Conservation (phyloP, 2,113 vertebrate genomes). For the Notiomystis cincta region DNA sequence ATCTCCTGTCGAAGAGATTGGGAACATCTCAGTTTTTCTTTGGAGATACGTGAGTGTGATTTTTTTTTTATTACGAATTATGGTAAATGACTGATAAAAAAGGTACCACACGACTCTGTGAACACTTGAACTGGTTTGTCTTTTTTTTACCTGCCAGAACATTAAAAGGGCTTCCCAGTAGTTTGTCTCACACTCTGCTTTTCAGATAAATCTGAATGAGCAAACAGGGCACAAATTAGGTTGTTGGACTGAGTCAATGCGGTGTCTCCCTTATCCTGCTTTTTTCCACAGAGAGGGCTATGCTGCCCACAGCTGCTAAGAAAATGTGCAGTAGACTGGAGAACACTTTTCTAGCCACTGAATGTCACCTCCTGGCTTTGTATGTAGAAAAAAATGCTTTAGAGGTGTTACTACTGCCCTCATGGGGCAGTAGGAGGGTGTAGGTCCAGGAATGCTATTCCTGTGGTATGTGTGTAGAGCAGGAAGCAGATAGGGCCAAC, state of each 20-base stretch:
- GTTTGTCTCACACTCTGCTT: not conserved
- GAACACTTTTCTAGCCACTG: not conserved
- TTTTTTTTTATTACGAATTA: not conserved
- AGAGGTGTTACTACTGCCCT: not conserved
- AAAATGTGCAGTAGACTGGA: not conserved
- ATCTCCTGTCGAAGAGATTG: conserved; percentile 91
- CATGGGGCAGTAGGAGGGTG: rapidly evolving
- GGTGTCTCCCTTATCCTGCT: not conserved
- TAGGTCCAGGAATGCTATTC: not conserved
- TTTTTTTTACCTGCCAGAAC: not conserved
- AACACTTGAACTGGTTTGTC: not conserved
- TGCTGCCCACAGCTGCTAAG: not conserved
- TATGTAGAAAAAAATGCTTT: not conserved
- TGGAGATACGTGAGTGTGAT: conserved; percentile 85
- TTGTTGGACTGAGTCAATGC: not conserved
- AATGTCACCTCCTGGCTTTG: not conserved
- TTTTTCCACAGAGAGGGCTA: not conserved
- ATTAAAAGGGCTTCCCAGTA: not conserved
- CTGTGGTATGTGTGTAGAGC: not conserved
- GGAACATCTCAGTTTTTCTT: conserved; percentile 91
- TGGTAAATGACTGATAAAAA: not conserved
- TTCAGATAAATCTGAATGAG: not conserved
- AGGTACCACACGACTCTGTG: not conserved
- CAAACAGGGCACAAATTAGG: not conserved
- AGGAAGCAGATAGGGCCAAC: not conserved